Base-by-base conservation (phyloP, 2,113 vertebrate species). In the Nerophis ophidion region DNA sequence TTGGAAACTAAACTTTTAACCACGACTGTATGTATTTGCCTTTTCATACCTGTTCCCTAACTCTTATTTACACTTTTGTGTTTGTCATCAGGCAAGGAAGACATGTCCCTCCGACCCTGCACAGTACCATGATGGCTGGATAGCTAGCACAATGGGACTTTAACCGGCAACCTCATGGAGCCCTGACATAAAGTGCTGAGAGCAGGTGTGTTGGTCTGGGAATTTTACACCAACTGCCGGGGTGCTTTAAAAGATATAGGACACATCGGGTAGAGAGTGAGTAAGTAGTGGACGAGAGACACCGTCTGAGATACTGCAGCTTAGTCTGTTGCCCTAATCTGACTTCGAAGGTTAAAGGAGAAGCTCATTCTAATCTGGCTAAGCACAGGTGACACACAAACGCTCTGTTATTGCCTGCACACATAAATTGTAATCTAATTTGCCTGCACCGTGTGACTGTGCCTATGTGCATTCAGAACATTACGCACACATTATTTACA, bases 291-390 rank as follows among this genome's bases (percentile, higher is more conserved):
- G 53, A 50, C 36, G 14, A 55, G 35, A 54, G 56, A 47, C 48
- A 71, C 11, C 52, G 60, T 66, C 26, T 57, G 71, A 45, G 49
- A 60, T 54, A 57, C n/a, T 11, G 48, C 17, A 34, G 65, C 50
- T 10, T 48, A 15, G 61, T 56, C 56, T 70, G 63, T 71, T 62
- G 14, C 38, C 54, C 57, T 42, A 15, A 65, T 62, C 71, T 70
- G 75, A 70, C 53, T 61, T 74, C 64, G 4, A 47, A 68, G 74
- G 72, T 65, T 64, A 67, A 67, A 63, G 61, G 51, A 65, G 79
- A 74, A 56, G 78, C 74, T 80, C 77, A 72, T 69, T 79, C 55
- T 87, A 87, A 87, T 85, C 85, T 81, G 85, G 83, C 81, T 87
- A 76, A 86, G 74, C 13, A 4, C 65, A 60, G 72, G 77, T 84